phyloP scores from a whole-genome alignment of 2,888 invertebrate genomes.

The Polymixis lichenea region DNA sequence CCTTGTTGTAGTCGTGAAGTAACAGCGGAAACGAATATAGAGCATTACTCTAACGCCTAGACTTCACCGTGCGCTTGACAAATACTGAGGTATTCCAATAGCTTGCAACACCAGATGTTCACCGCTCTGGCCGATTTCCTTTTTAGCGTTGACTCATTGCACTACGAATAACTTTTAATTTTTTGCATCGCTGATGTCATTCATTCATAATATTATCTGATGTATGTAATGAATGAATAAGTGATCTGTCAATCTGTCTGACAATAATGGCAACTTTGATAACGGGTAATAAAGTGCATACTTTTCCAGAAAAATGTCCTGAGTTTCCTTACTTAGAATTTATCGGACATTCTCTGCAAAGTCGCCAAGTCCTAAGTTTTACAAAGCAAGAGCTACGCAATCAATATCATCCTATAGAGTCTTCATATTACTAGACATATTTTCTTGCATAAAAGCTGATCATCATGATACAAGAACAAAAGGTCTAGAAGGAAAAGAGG shows the following conservation, averaged over 20 bases:
- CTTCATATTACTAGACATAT: background rate
- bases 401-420: background rate
- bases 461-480: background rate
- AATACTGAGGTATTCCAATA: slow-evolving; percentile 30
- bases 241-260: background rate
- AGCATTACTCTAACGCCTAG: slow-evolving; percentile 22
- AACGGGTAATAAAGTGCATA: background rate
- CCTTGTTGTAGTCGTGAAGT: slow-evolving; percentile 13
- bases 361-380: background rate
- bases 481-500: background rate
- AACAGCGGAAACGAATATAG: slow-evolving; percentile 32
- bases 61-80: slow-evolving; percentile 29
- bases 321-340: background rate
- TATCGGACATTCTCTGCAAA: slow-evolving; percentile 5
- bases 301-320: background rate
- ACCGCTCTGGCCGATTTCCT: slow-evolving; percentile 13
- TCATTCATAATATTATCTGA: slow-evolving; percentile 14
- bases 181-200: background rate
- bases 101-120: slow-evolving; percentile 31
- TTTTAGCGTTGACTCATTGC: slow-evolving; percentile 19
- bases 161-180: slow-evolving; percentile 5
- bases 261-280: background rate
- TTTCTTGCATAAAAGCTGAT: background rate
- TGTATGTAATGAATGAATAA: too few relatives aligned
- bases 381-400: slow-evolving; percentile 1